Percentiles rank a stretch among this genome's conserved stretches.
Evolutionary conservation across 35 echinoderm and acorn worm genomes (phyloP).

Genomic region (Hemicentrotus pulcherrimus): DNA sequence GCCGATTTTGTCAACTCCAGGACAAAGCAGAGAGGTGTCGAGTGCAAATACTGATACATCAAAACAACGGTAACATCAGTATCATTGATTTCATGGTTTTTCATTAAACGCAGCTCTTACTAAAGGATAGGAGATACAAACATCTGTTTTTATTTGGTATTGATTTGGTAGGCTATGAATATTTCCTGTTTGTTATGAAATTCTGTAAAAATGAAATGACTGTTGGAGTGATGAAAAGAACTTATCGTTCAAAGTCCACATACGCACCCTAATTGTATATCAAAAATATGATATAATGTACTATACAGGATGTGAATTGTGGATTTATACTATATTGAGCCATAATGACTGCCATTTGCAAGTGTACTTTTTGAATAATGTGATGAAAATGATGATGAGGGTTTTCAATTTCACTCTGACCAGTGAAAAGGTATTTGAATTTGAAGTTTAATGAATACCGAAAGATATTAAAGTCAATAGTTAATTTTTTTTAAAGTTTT

Average conservation of each 20-base stretch:
- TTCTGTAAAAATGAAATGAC: neutral
- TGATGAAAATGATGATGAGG: neutral
- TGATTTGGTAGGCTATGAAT: neutral
- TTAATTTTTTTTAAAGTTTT: neutral
- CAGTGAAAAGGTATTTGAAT: neutral
- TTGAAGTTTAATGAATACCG: neutral
- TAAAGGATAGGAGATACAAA: neutral
- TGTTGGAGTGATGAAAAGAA: neutral
- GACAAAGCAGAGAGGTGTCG: constrained; percentile 20
- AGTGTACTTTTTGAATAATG: neutral
- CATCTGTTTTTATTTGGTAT: neutral
- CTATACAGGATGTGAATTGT: neutral
- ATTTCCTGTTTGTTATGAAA: neutral
- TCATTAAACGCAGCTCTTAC: neutral
- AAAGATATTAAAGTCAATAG: neutral
- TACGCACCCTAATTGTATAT: neutral
- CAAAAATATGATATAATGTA: neutral
- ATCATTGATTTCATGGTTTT: constrained; percentile 23
- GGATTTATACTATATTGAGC: neutral
- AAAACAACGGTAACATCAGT: neutral
- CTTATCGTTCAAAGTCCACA: neutral
- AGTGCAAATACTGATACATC: neutral
- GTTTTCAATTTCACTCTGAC: neutral
- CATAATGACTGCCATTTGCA: neutral
- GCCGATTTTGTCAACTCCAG: neutral